Evolutionary conservation across 2,113 vertebrate species (phyloP).

Genomic region (Stegostoma tigrinum): DNA sequence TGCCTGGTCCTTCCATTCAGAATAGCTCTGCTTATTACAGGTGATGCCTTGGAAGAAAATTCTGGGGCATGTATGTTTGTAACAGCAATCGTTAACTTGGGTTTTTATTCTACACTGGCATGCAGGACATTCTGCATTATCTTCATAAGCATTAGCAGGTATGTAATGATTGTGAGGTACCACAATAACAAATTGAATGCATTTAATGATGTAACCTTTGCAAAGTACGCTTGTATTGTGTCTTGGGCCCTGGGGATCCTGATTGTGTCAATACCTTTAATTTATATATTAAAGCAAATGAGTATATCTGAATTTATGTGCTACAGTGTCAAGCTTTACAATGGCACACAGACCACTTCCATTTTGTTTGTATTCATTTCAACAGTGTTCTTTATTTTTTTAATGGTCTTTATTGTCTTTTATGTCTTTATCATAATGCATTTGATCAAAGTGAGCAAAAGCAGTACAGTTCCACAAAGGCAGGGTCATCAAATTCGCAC

Average conservation of each 20-base stretch:
- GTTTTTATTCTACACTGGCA: not conserved
- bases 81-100: not conserved
- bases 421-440: not conserved
- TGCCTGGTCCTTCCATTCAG: slow-evolving; percentile 32
- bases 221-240: not conserved
- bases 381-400: not conserved
- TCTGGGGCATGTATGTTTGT: not conserved
- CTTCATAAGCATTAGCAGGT: not conserved
- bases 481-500: not conserved
- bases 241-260: not conserved
- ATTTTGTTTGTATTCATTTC: not conserved
- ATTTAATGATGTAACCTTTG: not conserved
- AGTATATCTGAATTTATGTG: not conserved
- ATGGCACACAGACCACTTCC: too few species aligned
- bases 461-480: not conserved
- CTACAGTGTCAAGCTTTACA: not conserved
- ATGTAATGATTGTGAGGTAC: not conserved
- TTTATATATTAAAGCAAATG: not conserved
- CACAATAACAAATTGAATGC: not conserved
- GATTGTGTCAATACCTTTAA: not conserved
- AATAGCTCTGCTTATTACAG: not conserved
- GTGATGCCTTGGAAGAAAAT: not conserved
- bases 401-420: not conserved
- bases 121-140: not conserved
- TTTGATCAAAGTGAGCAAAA: not conserved